Evolutionary conservation across 2,797 vertebrate species (phyloP), one percentile per base, ranked within the genome.

Genomic region (Bradypus variegatus): DNA sequence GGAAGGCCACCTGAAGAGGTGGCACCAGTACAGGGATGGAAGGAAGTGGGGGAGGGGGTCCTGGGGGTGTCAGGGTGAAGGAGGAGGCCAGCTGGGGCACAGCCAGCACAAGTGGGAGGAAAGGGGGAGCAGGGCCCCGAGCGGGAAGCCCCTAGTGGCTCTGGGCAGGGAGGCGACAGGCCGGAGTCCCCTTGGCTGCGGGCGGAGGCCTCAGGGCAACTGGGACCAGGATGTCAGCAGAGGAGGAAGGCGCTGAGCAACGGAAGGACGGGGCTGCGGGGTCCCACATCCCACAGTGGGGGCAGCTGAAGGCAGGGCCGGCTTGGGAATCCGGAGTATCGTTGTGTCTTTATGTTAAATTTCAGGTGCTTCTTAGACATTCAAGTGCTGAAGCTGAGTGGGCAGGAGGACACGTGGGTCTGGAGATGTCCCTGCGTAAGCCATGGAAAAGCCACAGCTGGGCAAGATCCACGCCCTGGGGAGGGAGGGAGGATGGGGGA

Each of bases 1-100:
- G 62, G 53, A 45, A 19, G 88, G 62, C 55, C 69, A 45, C 72
- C 72, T 8, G 16, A 60, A 55, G 77, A 53, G 55, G 25, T 18
- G 41, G 62, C 53, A 0, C 13, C 2, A 4, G 64, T 58, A 67
- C 91, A 67, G 69, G 78, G 45, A 60, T 33, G 3, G 10, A 48
- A 27, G 45, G 58, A 12, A 9, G 36, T 1, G 58, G 36, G 18
- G 29, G 10, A 29, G 12, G 8, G 5, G 62, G n/a, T 14, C 3
- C 0, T 0, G 10, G 0, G 9, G 62, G 29, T 21, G 16, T 14
- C 21, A 8, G 55, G 81, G 14, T 50, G 0, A 13, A 2, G 14
- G 41, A 23, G 25, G n/a, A 41, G 38, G 48, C 10, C 3, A 11
- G 50, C 33, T 25, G 50, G 67, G 85, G 29, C 36, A 45, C 13